Evolutionary conservation across 2,888 invertebrate genomes (phyloP).

Genomic region (Cephus nigrinus): DNA sequence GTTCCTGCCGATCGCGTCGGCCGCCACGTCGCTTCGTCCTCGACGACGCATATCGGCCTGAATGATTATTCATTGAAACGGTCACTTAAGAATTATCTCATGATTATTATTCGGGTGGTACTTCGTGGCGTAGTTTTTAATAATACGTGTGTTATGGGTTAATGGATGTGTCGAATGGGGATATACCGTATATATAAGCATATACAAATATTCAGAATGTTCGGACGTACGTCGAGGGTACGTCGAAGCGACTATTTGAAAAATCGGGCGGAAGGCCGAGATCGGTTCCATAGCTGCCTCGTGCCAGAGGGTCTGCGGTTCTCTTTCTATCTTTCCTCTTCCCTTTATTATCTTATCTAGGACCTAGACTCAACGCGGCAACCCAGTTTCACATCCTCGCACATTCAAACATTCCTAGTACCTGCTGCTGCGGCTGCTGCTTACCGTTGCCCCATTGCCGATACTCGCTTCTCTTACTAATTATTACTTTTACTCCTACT

Average conservation of each 20-base stretch:
- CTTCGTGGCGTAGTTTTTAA: not conserved
- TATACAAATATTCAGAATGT: not conserved
- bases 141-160: not conserved
- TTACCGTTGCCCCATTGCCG: conserved; percentile 42
- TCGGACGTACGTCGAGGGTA: not conserved
- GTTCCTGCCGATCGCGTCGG: conserved; percentile 45
- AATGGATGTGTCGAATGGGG: not conserved
- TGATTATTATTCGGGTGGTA: not conserved
- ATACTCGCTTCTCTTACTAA: conserved; percentile 29
- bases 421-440: conserved; percentile 31
- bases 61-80: not conserved
- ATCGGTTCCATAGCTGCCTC: conserved; percentile 42
- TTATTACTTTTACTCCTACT: conserved; percentile 34
- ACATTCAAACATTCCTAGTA: conserved; percentile 46
- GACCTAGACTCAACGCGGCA: conserved; percentile 55
- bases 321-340: not conserved
- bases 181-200: not conserved
- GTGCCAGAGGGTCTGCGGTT: conserved; percentile 53
- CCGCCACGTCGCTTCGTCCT: conserved; percentile 4
- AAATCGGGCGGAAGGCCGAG: conserved; percentile 25
- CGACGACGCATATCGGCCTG: not conserved
- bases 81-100: not conserved
- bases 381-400: conserved; percentile 60
- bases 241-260: not conserved
- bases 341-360: conserved; percentile 36